Percentiles rank a stretch among this genome's conserved stretches.
These are phyloP conservation scores for Sphaerodactylus townsendi DNA, from an alignment of 2,113 vertebrate species.

Conservation along the genomic window DNA sequence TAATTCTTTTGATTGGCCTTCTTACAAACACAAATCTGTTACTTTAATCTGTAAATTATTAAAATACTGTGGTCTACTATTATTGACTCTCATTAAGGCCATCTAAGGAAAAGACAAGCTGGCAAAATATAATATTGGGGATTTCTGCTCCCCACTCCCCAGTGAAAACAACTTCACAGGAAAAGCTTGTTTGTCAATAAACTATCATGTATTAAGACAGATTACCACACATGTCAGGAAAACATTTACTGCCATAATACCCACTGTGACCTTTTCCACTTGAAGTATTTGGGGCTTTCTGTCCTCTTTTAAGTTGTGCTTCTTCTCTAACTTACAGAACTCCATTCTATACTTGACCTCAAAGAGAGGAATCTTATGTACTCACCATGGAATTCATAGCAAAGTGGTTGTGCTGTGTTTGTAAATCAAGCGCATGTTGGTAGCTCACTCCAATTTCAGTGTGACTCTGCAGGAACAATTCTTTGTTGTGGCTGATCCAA, in stretches of 20 bases:
- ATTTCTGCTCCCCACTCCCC: not conserved
- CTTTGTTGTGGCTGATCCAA: slow-evolving; percentile 99
- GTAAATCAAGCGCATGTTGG: slow-evolving; percentile 95
- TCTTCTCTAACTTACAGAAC: fast-evolving
- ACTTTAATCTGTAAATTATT: slow-evolving; percentile 36
- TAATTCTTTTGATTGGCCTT: no score
- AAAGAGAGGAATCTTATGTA: not conserved
- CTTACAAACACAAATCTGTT: no score
- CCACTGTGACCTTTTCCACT: not conserved
- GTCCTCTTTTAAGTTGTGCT: not conserved
- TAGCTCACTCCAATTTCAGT: slow-evolving; percentile 95
- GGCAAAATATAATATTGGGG: not conserved
- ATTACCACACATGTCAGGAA: not conserved
- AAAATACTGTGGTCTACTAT: not conserved
- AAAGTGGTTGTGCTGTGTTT: slow-evolving; percentile 98
- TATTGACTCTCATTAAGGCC: slow-evolving; percentile 12
- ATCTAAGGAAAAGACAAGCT: slow-evolving; percentile 7
- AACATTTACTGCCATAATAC: not conserved
- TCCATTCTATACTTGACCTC: fast-evolving
- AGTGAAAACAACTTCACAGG: not conserved
- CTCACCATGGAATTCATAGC: slow-evolving; percentile 99
- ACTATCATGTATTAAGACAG: not conserved
- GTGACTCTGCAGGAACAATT: slow-evolving; percentile 96
- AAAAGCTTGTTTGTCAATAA: not conserved
- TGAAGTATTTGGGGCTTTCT: fast-evolving